Conservation (phyloP, 2,888 invertebrate species). For the Prosapia bicincta region DNA sequence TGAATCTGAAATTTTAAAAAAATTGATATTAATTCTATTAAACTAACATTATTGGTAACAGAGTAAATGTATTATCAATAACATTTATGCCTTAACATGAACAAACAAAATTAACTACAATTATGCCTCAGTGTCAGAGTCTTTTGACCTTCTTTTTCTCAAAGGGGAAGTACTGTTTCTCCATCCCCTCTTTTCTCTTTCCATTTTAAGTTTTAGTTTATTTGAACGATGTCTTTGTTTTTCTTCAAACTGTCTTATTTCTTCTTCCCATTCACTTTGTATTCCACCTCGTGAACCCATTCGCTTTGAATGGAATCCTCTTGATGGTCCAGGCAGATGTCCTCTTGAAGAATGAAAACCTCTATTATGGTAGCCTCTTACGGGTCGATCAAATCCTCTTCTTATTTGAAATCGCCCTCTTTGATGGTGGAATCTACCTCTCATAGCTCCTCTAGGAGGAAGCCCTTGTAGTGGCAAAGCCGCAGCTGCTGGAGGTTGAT, state of each 20-base stretch:
- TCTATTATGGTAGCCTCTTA: slow-evolving; percentile 12
- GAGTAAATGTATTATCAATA: too few species aligned
- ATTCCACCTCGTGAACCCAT: slow-evolving; percentile 17
- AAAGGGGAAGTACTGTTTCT: slow-evolving; percentile 12
- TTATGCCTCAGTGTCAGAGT: slow-evolving; percentile 6
- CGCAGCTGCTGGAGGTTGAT: not conserved
- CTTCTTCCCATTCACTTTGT: slow-evolving; percentile 37
- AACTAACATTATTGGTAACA: too few species aligned
- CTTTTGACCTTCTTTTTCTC: slow-evolving; percentile 15
- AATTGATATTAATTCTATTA: too few species aligned
- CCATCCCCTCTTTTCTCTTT: slow-evolving; percentile 9
- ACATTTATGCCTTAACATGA: too few species aligned
- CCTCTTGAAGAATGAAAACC: slow-evolving; percentile 18
- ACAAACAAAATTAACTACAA: not conserved
- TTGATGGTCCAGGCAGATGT: slow-evolving; percentile 14
- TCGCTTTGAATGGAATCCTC: slow-evolving; percentile 14
- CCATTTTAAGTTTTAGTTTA: not conserved
- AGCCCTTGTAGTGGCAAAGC: not conserved
- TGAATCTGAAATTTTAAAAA: too few species aligned
- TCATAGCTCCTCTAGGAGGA: slow-evolving; percentile 9
- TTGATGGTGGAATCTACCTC: slow-evolving; percentile 16
- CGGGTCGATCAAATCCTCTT: slow-evolving; percentile 14
- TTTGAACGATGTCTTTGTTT: slow-evolving; percentile 7
- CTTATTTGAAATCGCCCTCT: slow-evolving; percentile 14
- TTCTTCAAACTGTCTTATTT: slow-evolving; percentile 36